Percentiles rank a stretch among this genome's conserved stretches.
Evolutionary conservation across 2,797 vertebrate species (phyloP).

Genomic region (Arnoldichthys spilopterus): DNA sequence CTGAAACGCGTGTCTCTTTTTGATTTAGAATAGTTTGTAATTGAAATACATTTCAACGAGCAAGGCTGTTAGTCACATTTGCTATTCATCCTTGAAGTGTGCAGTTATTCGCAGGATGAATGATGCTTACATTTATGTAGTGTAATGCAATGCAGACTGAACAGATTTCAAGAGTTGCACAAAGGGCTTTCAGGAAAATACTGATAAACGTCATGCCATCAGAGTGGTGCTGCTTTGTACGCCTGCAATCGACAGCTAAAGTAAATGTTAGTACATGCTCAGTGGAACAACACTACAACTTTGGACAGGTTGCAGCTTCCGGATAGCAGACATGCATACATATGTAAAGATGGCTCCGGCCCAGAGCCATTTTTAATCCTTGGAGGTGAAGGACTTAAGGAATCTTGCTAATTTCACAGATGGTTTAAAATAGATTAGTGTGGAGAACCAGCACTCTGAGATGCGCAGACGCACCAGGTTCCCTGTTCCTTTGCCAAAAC

Average conservation of each 20-base stretch:
- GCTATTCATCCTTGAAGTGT: conserved; percentile 53
- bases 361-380: conserved; percentile 83
- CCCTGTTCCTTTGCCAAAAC: conserved; percentile 84
- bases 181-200: conserved; percentile 41
- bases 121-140: conserved; percentile 45
- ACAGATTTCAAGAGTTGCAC: conserved; percentile 43
- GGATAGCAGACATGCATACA: conserved; percentile 68
- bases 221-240: conserved; percentile 27
- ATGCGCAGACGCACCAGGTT: conserved; percentile 84
- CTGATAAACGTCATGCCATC: conserved; percentile 27
- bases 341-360: conserved; percentile 72
- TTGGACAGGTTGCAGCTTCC: conserved; percentile 55
- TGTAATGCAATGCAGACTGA: conserved; percentile 40
- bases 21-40: conserved; percentile 43
- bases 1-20: conserved; percentile 45
- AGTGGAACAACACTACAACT: conserved; percentile 31
- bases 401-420: conserved; percentile 90
- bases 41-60: conserved; percentile 49
- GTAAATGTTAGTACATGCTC: conserved; percentile 21
- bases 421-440: conserved; percentile 90
- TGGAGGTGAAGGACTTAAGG: conserved; percentile 87
- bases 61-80: conserved; percentile 24
- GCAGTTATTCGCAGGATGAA: conserved; percentile 51
- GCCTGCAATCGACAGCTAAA: conserved; percentile 18
- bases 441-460: conserved; percentile 82